Evolutionary conservation across 2,113 vertebrate species (phyloP).

Genomic region (Siniperca chuatsi): DNA sequence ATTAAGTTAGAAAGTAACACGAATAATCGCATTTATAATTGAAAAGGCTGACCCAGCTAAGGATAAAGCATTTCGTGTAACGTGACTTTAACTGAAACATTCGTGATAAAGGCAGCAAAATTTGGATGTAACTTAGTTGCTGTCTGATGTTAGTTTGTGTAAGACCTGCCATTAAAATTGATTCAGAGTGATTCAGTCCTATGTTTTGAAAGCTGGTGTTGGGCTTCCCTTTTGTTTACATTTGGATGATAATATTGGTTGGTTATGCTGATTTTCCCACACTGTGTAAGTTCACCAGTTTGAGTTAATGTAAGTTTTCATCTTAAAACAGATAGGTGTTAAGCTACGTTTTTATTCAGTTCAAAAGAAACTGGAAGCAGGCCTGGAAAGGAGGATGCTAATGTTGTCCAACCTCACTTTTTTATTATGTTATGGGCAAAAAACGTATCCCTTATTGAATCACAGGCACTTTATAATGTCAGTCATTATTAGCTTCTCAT

Average conservation of each 20-base stretch:
- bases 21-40: too few species aligned
- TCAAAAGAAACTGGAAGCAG: not conserved
- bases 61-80: not conserved
- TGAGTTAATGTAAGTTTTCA: not conserved
- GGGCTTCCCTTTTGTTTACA: slow-evolving; percentile 15
- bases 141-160: not conserved
- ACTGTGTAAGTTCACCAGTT: not conserved
- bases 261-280: not conserved
- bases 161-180: not conserved
- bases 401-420: not conserved
- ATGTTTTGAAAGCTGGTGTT: not conserved
- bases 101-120: not conserved
- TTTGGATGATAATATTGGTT: not conserved
- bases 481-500: not conserved
- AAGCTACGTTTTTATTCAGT: not conserved
- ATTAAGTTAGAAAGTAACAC: not conserved
- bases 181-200: not conserved
- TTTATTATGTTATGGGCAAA: not conserved
- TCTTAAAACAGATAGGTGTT: not conserved
- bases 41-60: not conserved
- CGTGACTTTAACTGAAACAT: not conserved
- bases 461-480: not conserved
- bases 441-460: not conserved
- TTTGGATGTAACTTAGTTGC: not conserved
- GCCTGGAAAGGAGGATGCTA: not conserved